Evolutionary conservation across 2,888 invertebrate genomes (phyloP).

Genomic region (Ligdia adustata): DNA sequence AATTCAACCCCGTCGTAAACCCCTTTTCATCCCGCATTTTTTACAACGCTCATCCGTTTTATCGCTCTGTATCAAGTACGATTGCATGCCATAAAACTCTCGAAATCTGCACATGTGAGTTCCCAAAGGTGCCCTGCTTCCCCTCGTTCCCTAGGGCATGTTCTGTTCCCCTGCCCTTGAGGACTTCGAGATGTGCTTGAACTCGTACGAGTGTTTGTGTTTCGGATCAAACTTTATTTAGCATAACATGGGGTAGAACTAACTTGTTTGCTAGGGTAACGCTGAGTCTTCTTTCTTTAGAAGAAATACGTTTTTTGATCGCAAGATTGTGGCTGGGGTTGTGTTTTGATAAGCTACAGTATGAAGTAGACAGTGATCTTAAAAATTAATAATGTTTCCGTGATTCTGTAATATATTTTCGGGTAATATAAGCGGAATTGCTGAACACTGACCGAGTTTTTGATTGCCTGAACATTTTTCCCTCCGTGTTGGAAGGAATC

Average conservation of each 20-base stretch:
- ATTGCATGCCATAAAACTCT: slow-evolving; percentile 23
- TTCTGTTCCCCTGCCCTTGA: not conserved
- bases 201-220: slow-evolving; percentile 36
- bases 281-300: slow-evolving; percentile 1
- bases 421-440: no score
- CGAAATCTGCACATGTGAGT: slow-evolving; percentile 31
- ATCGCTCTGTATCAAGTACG: slow-evolving; percentile 12
- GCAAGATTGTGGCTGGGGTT: not conserved
- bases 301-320: slow-evolving; percentile 4
- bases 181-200: slow-evolving; percentile 24
- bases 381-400: no score
- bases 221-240: slow-evolving; percentile 40
- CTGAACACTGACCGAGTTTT: no score
- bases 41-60: slow-evolving; percentile 10
- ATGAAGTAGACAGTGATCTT: no score
- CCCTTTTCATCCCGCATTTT: slow-evolving; percentile 10
- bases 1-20: slow-evolving; percentile 7
- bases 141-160: not conserved
- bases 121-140: slow-evolving; percentile 27
- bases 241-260: slow-evolving; percentile 18
- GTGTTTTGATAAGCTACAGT: no score
- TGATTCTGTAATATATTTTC: no score
- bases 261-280: no score
- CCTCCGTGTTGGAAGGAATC: no score
- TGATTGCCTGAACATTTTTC: no score